Percentiles rank a stretch among this genome's conserved stretches.
phyloP scores from a whole-genome alignment of 1,140 invertebrate species.

The Brachionus koreanus region DNA sequence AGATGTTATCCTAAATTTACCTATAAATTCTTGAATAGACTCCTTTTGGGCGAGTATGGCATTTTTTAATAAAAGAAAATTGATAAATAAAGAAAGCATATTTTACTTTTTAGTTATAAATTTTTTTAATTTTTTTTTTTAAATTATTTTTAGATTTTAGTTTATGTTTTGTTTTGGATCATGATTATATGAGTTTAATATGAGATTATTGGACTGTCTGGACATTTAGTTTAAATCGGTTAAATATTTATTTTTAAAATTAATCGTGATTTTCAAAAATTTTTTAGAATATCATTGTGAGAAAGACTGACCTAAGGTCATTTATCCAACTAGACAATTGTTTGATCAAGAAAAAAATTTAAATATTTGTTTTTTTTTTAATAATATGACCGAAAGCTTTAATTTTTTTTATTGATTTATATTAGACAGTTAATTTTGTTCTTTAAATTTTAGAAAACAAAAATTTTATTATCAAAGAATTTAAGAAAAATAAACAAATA shows the following conservation, averaged over 20 bases:
- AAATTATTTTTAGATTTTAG: background rate
- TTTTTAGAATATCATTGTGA: background rate
- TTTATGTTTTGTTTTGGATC: background rate
- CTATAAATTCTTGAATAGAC: slow-evolving; percentile 3
- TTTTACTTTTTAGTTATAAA: background rate
- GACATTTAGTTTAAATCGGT: background rate
- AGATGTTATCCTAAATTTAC: background rate
- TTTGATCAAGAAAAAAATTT: background rate
- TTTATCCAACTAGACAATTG: background rate
- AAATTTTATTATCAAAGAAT: background rate
- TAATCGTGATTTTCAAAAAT: background rate
- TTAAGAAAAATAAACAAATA: background rate
- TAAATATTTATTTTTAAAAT: slow-evolving; percentile 16
- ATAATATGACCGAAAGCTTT: background rate
- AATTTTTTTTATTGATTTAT: no score
- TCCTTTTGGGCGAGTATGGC: background rate
- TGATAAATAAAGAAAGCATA: background rate
- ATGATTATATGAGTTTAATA: slow-evolving; percentile 2
- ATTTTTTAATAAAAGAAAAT: background rate
- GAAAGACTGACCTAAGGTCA: background rate
- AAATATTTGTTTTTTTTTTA: background rate
- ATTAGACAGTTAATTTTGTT: no score
- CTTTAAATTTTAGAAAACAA: background rate
- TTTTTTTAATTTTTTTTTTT: background rate
- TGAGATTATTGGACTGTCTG: background rate